These are phyloP conservation scores for Drepana falcataria DNA, from an alignment of 2,888 invertebrate genomes.

Conservation along the genomic window DNA sequence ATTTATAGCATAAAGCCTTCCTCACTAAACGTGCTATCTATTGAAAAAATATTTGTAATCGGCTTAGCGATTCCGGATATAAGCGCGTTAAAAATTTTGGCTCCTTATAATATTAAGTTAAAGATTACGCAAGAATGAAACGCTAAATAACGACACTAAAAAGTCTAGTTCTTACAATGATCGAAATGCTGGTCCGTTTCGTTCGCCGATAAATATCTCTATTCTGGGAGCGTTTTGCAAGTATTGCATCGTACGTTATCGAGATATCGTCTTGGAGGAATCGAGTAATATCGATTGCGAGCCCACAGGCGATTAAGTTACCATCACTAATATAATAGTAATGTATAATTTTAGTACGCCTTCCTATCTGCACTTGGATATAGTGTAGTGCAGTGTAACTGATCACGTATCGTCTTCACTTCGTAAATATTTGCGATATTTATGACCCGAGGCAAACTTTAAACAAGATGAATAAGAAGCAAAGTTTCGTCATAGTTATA, in stretches of 20 bases:
- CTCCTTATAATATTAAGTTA: no score
- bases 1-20: no score
- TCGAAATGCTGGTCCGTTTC: no score
- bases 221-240: not conserved
- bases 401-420: constrained; percentile 2
- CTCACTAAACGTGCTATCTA: no score
- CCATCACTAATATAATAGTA: constrained; percentile 44
- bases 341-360: constrained; percentile 54
- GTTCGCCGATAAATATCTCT: no score
- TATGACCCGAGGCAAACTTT: constrained; percentile 26
- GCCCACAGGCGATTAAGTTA: constrained; percentile 51
- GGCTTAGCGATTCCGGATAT: no score
- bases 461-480: constrained; percentile 36
- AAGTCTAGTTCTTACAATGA: no score
- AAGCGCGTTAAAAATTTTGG: no score
- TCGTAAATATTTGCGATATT: constrained; percentile 13
- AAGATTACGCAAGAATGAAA: no score
- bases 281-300: constrained; percentile 33
- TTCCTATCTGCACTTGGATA: constrained; percentile 22
- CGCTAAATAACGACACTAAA: no score
- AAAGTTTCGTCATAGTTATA: constrained; percentile 25
- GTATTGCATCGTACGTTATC: not conserved
- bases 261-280: not conserved
- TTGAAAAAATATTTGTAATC: no score
- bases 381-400: not conserved